phyloP scores from a whole-genome alignment of 37 sponge, comb jelly and placozoan genomes.

The Axinella damicornis region DNA sequence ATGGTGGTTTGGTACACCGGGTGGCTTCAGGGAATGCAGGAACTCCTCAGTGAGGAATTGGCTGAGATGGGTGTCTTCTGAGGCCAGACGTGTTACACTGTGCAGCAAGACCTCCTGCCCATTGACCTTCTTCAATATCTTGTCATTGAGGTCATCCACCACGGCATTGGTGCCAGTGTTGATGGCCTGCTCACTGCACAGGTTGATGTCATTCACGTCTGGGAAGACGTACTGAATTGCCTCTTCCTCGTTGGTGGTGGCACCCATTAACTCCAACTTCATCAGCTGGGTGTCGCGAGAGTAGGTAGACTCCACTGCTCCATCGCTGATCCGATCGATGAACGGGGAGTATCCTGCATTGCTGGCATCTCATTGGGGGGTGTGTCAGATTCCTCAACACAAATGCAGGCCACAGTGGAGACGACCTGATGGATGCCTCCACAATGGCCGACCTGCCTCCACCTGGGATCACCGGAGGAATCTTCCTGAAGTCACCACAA shows the following conservation, averaged over 20 bases:
- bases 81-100: too few species aligned
- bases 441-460: slow-evolving; percentile 16
- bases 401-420: slow-evolving; percentile 22
- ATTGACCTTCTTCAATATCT: too few species aligned
- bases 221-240: background rate
- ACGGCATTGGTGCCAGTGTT: background rate
- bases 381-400: slow-evolving; percentile 5
- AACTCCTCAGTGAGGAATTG: slow-evolving; percentile 15
- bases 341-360: slow-evolving; percentile 12
- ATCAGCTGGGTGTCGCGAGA: too few species aligned
- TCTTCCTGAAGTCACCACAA: slow-evolving; percentile 46
- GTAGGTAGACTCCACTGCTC: too few species aligned
- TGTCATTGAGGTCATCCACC: too few species aligned
- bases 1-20: slow-evolving; percentile 40
- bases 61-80: background rate
- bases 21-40: slow-evolving; percentile 39
- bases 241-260: slow-evolving; percentile 1
- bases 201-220: too few species aligned
- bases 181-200: background rate
- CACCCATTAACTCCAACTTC: background rate
- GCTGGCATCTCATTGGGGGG: slow-evolving; percentile 17
- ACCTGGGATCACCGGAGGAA: slow-evolving; percentile 28
- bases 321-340: background rate
- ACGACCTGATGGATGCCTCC: slow-evolving; percentile 20
- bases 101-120: too few species aligned